Evolutionary conservation across 2,113 vertebrate genomes (phyloP), one percentile per base, ranked within the genome.

Genomic region (Melanerpes formicivorus): DNA sequence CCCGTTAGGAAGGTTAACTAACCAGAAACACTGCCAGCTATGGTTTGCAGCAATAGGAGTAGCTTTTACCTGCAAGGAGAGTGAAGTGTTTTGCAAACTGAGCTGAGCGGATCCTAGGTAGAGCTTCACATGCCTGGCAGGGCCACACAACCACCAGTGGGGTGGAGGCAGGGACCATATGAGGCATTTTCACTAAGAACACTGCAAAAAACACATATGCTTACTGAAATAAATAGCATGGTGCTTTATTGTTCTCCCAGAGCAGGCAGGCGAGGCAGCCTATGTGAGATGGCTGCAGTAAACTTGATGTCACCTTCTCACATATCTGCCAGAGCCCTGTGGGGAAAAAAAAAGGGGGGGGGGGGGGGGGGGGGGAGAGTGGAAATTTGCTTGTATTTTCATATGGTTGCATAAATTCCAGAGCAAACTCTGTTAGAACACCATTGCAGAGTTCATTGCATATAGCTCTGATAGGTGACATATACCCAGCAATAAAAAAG

Each of bases 141-240:
- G 67, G 50, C 78, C 58, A 62, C 1, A 32, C 83, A 92, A 80
- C 71, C 84, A 93, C 76, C 91, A 63, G 89, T 8, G 13, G 94
- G 86, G 81, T 84, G 86, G 90, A 90, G 93, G 74, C 71, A 64
- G 88, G 67, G 86, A 86, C 91, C 84, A 22, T 14, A 52, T 42
- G 80, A 88, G 78, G 74, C 70, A 21, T 66, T 81, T 90, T 93
- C 90, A 76, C 73, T 83, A 69, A 85, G 78, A 80, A 55, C 66
- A 23, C 59, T 95, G 85, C 80, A 94, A 95, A 85, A 94, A 93
- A 76, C 75, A 93, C 66, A 92, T 82, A 73, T 34, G 64, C 92
- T 93, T 87, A 73, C 72, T 82, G 84, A 87, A 95, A 82, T 82
- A 76, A 76, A 78, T 90, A 84, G 48, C 78, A 29, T 2, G 52